Conservation (phyloP, 35 echinoderm and acorn worm species). For the Lytechinus variegatus region DNA sequence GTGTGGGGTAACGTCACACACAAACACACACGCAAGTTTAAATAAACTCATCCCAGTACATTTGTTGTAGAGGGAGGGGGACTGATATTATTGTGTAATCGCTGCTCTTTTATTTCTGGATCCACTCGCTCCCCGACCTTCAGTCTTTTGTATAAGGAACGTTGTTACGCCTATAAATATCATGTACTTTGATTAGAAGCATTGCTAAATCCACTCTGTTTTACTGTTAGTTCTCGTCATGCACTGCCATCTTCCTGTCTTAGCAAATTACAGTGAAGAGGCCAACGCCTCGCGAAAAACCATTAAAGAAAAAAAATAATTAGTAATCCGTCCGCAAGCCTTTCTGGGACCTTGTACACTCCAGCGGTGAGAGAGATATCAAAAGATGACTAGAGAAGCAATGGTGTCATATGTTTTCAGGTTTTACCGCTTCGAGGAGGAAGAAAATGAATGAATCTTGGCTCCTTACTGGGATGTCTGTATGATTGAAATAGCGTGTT, state of each 20-base stretch:
- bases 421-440: neutral
- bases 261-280: neutral
- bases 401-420: neutral
- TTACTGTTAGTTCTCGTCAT: neutral
- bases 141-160: too few relatives aligned
- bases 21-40: too few relatives aligned
- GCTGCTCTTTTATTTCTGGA: too few relatives aligned
- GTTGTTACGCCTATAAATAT: too few relatives aligned
- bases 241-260: neutral
- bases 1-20: too few relatives aligned
- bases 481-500: neutral
- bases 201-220: neutral
- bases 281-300: neutral
- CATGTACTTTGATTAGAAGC: too few relatives aligned
- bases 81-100: too few relatives aligned
- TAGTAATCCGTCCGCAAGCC: neutral
- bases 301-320: neutral
- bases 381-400: neutral
- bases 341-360: neutral
- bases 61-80: too few relatives aligned
- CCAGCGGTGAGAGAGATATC: neutral
- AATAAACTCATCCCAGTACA: too few relatives aligned
- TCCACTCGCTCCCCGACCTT: too few relatives aligned
- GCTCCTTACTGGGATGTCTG: neutral
- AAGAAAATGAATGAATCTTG: neutral